phyloP scores from a whole-genome alignment of 2,797 vertebrate species.

The Moxostoma hubbsi region DNA sequence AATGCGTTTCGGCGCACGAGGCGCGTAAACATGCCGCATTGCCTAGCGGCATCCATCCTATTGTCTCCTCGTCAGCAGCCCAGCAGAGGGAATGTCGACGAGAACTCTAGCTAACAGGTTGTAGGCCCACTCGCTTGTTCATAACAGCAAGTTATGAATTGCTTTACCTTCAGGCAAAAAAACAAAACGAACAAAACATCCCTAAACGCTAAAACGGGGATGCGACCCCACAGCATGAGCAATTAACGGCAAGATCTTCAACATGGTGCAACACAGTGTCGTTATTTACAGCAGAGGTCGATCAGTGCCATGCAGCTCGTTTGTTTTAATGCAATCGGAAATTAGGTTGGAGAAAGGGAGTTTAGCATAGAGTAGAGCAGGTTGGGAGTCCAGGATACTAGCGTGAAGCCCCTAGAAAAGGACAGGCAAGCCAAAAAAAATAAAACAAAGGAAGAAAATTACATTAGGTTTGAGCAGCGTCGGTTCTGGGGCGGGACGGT shows the following conservation, averaged over 20 bases:
- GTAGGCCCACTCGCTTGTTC: background rate
- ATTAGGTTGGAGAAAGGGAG: background rate
- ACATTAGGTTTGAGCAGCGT: conserved; percentile 49
- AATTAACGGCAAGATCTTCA: background rate
- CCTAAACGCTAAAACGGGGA: background rate
- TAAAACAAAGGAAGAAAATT: conserved; percentile 29
- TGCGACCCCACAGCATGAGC: background rate
- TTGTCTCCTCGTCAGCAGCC: conserved; percentile 50
- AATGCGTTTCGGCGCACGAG: too few species aligned
- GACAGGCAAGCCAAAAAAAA: background rate
- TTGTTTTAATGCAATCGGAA: too few species aligned
- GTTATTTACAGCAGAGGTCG: too few species aligned
- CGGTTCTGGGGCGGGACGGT: conserved; percentile 36
- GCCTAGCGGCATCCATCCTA: conserved; percentile 41
- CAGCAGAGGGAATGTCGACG: conserved; percentile 22
- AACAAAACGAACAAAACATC: too few species aligned
- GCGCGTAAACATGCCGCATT: too few species aligned
- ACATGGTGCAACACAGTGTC: too few species aligned
- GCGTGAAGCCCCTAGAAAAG: background rate
- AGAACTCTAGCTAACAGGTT: conserved; percentile 41
- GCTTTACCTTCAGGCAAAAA: background rate
- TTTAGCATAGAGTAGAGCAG: background rate
- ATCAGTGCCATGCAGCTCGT: too few species aligned
- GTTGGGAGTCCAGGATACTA: too few species aligned
- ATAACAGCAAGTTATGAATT: background rate